Conservation (phyloP, 1,140 invertebrate genomes). For the Sogatella furcifera region DNA sequence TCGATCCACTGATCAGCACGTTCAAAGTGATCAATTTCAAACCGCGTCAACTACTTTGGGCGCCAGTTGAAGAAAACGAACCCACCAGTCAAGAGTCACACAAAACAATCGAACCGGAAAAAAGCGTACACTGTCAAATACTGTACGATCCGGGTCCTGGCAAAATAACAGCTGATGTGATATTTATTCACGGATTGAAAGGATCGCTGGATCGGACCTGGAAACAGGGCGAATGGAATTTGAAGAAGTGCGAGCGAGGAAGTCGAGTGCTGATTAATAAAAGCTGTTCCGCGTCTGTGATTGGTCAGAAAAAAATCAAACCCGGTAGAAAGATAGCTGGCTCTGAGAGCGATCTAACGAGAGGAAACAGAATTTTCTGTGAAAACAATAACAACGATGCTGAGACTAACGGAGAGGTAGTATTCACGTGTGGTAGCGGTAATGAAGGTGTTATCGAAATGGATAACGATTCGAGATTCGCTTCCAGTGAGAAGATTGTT, state of each 20-base stretch:
- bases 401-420: neutral
- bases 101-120: slow-evolving; percentile 5
- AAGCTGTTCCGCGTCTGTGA: slow-evolving; percentile 7
- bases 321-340: neutral
- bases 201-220: slow-evolving; percentile 44
- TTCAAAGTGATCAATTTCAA: slow-evolving; percentile 1
- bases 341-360: neutral
- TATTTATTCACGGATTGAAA: slow-evolving; percentile 47
- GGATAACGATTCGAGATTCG: neutral
- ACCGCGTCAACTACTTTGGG: neutral
- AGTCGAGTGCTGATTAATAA: slow-evolving; percentile 5
- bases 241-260: neutral
- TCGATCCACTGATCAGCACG: slow-evolving; percentile 6
- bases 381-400: neutral
- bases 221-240: slow-evolving; percentile 42
- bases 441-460: neutral
- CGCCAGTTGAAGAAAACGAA: neutral
- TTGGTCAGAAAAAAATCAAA: neutral
- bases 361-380: neutral
- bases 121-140: slow-evolving; percentile 23
- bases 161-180: slow-evolving; percentile 36
- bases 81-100: neutral
- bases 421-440: neutral
- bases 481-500: neutral
- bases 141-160: slow-evolving; percentile 22